phyloP scores from a whole-genome alignment of 2,888 invertebrate species.

The Aleiodes alternator region DNA sequence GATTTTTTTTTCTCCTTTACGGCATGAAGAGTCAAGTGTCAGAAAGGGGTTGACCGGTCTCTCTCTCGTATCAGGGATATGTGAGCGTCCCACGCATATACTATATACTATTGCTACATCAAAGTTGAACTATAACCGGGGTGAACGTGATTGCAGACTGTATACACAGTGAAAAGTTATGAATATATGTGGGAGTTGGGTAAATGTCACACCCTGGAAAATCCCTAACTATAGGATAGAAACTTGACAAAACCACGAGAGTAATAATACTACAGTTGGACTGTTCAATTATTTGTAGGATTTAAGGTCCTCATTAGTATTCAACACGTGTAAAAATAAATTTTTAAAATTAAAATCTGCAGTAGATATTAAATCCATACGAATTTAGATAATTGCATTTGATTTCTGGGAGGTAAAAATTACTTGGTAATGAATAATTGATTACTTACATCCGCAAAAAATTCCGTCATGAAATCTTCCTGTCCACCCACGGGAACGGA shows the following conservation, averaged over 20 bases:
- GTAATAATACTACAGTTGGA: neutral
- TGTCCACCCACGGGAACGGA: conserved; percentile 95
- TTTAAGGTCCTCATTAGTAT: conserved; percentile 5
- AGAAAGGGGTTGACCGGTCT: conserved; percentile 24
- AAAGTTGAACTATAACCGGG: conserved; percentile 20
- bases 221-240: conserved; percentile 39
- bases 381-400: neutral
- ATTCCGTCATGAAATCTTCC: conserved; percentile 99
- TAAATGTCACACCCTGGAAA: conserved; percentile 48
- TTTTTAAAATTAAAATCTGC: neutral
- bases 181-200: conserved; percentile 46
- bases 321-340: conserved; percentile 4
- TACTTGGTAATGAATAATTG: conserved; percentile 16
- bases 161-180: neutral
- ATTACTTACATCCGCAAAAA: conserved; percentile 95
- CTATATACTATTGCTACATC: neutral
- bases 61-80: conserved; percentile 7
- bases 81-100: conserved; percentile 10
- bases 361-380: neutral
- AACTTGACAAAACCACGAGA: conserved; percentile 18
- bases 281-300: conserved; percentile 15
- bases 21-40: conserved; percentile 22
- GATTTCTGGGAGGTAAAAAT: neutral
- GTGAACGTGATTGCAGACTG: conserved; percentile 30
- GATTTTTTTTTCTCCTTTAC: conserved; percentile 21